Conservation (phyloP, 2,797 vertebrate genomes). For the Labroides dimidiatus region DNA sequence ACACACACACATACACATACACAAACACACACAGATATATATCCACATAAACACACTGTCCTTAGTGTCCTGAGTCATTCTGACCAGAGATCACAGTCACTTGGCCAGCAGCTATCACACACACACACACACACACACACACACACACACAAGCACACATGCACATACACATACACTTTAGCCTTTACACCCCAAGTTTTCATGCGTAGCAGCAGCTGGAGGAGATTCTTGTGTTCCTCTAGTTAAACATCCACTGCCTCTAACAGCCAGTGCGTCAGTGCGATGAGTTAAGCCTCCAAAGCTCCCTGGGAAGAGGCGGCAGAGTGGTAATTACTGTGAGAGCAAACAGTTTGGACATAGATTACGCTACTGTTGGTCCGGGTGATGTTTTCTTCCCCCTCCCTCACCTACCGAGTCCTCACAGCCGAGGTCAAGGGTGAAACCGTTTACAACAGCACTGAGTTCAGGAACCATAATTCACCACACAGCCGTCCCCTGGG, state of each 20-base stretch:
- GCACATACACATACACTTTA: slow-evolving; percentile 1
- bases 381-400: slow-evolving; percentile 42
- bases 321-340: slow-evolving; percentile 55
- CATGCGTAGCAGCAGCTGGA: background rate
- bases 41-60: slow-evolving; percentile 9
- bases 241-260: slow-evolving; percentile 26
- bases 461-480: slow-evolving; percentile 73
- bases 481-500: slow-evolving; percentile 43
- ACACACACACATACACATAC: slow-evolving; percentile 27
- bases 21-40: slow-evolving; percentile 31
- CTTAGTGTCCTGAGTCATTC: slow-evolving; percentile 33
- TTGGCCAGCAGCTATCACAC: slow-evolving; percentile 11
- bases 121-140: slow-evolving; percentile 1
- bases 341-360: slow-evolving; percentile 58
- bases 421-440: slow-evolving; percentile 65
- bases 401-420: slow-evolving; percentile 19
- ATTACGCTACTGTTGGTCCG: slow-evolving; percentile 54
- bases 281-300: slow-evolving; percentile 39
- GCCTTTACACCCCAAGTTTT: background rate
- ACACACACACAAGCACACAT: background rate
- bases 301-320: slow-evolving; percentile 39
- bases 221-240: slow-evolving; percentile 4
- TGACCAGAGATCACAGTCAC: slow-evolving; percentile 44
- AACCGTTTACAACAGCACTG: slow-evolving; percentile 65
- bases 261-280: slow-evolving; percentile 6